Evolutionary conservation across 2,797 vertebrate species (phyloP), one percentile per base, ranked within the genome.

Genomic region (Lepus oiostolus): DNA sequence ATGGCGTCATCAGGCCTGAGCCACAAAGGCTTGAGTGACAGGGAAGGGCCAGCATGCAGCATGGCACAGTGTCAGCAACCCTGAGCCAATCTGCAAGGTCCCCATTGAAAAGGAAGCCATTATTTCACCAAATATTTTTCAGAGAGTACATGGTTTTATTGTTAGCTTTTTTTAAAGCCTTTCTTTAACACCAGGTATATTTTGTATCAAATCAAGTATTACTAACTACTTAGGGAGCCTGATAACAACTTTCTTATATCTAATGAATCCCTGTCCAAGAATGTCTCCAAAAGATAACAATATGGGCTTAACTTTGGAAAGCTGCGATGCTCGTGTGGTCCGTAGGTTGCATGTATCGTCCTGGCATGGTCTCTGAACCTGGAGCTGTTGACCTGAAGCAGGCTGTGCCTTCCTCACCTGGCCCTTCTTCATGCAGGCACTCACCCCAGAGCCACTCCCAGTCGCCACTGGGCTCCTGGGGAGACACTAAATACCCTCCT

Each of bases 151-250:
- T 81, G 19, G 50, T 90, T 7, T 28, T 65, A 10, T 70, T 96
- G 24, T 80, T 1, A 76, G 72, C 8, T 85, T 50, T 76, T 89
- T 79, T 24, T 7, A 47, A 74, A 47, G 8, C 5, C 22, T 80
- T n/a, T 50, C 21, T 68, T 76, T 19, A 6, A 19, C 52, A 16
- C 22, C 42, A 62, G 62, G 77, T 12, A 32, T 30, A 88, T 4
- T 75, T 84, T 54, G 7, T 60, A 21, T 89, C 80, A 60, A 60
- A 52, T 76, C 42, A 3, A 54, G 47, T 76, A 30, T 4, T 75
- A 8, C 16, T 96, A 72, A 54, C 68, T 85, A 83, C 70, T 91
- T 90, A 32, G 86, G 30, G 83, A 94, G 60, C 26, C 52, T 1
- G 50, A 28, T 38, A 14, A 35, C 90, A 26, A 83, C 72, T 80